Conservation (phyloP, 1,140 invertebrate genomes). For the Diplogasteroides magnus region DNA sequence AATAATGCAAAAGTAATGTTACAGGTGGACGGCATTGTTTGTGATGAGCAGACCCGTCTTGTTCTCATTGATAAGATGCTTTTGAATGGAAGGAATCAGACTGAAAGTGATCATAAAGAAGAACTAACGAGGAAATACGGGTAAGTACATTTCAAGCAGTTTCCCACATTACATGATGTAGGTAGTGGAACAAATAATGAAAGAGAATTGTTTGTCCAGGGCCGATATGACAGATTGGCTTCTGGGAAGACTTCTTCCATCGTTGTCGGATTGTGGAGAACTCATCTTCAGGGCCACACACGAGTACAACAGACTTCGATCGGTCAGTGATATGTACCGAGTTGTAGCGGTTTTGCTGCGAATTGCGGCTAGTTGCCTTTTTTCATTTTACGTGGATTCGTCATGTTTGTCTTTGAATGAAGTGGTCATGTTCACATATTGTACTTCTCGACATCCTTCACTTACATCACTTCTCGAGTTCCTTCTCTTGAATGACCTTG, state of each 20-base stretch:
- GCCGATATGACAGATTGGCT: slow-evolving; percentile 22
- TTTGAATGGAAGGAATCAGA: slow-evolving; percentile 9
- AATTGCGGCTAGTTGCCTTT: too few species aligned
- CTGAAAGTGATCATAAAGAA: slow-evolving; percentile 5
- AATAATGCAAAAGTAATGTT: too few species aligned
- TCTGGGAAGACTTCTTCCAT: slow-evolving; percentile 18
- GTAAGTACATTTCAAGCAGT: neutral
- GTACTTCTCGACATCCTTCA: too few species aligned
- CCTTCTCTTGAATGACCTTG: too few species aligned
- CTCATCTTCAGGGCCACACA: neutral
- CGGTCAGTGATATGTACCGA: neutral
- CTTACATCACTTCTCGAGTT: too few species aligned
- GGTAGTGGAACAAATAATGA: too few species aligned
- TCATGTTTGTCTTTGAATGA: too few species aligned
- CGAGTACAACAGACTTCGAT: neutral
- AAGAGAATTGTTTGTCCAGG: neutral
- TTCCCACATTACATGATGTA: too few species aligned
- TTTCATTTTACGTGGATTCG: too few species aligned
- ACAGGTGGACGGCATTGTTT: slow-evolving; percentile 22
- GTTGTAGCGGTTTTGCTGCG: neutral
- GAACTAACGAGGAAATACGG: slow-evolving; percentile 21
- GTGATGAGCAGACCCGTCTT: slow-evolving; percentile 19
- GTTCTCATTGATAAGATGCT: slow-evolving; percentile 19
- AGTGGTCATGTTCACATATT: too few species aligned
- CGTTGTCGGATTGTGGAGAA: slow-evolving; percentile 17